Base-by-base conservation (phyloP, 1,140 invertebrate genomes). In the Sinella curviseta region DNA sequence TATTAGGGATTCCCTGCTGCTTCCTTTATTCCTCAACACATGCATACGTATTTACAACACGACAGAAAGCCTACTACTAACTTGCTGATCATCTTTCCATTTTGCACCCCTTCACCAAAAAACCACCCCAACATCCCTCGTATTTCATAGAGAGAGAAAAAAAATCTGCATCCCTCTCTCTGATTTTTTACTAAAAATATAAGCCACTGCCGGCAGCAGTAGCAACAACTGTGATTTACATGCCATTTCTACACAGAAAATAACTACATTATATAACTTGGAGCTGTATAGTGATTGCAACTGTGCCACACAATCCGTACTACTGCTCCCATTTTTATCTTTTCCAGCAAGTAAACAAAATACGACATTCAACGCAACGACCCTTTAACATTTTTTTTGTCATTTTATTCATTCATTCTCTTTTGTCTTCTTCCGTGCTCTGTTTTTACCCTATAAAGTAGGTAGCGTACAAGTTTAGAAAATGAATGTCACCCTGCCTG, bases 111-210 rank as follows among this genome's bases (percentile, higher is more conserved):
- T 48, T 48, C 39, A 48, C 39, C 39, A 48, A 12, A 8, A 8
- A 48, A 12, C 20, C 39, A 48, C 39, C 39, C 39, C 39, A n/a
- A 12, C 39, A 20, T 48, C 57, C 8, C 24, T 26, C 57, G n/a
- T n/a, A n/a, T n/a, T n/a, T n/a, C n/a, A n/a, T n/a, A n/a, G n/a
- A n/a, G n/a, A n/a, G n/a, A 17, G 57, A n/a, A 60, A 60, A 26
- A 60, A 60, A 60, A 60, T 60, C 57, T 60, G 57, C 57, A 60
- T 60, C 57, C 57, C 57, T 60, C 24, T 60, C n/a, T n/a, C n/a
- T n/a, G n/a, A n/a, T 60, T 60, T 60, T 48, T 48, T 20, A 12
- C 8, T 48, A 48, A 48, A 48, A 48, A 48, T 12, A 48, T n/a
- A n/a, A n/a, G n/a, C n/a, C n/a, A n/a, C n/a, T n/a, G 39, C 39